Evolutionary conservation across 2,113 vertebrate genomes (phyloP).

Genomic region (Poicephalus gulielmi): DNA sequence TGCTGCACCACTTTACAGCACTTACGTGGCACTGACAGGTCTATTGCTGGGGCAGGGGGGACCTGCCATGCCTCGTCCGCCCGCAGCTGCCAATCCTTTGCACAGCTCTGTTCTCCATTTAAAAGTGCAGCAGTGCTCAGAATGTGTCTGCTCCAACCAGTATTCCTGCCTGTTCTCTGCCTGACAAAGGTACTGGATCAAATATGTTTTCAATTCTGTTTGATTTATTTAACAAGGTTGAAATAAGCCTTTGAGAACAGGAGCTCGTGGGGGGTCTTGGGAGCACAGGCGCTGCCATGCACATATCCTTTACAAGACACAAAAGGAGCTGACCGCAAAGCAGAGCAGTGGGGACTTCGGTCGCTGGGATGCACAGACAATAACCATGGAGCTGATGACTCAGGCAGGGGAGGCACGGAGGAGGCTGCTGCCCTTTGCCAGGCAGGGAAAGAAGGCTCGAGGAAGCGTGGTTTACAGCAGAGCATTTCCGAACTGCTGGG

Average conservation of each 20-base stretch:
- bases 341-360: background rate
- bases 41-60: background rate
- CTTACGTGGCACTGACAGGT: background rate
- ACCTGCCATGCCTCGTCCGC: background rate
- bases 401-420: background rate
- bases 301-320: background rate
- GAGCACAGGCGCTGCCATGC: background rate
- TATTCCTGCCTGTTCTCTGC: background rate
- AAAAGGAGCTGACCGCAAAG: background rate
- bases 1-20: background rate
- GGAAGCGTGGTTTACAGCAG: background rate
- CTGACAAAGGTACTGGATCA: background rate
- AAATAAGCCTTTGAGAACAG: background rate
- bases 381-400: background rate
- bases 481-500: fast-evolving
- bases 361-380: background rate
- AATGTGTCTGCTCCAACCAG: conserved; percentile 10
- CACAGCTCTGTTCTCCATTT: background rate
- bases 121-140: background rate
- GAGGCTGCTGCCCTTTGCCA: background rate
- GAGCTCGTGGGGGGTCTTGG: conserved; percentile 26
- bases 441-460: background rate
- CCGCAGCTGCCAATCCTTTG: background rate
- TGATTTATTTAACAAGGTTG: conserved; percentile 23
- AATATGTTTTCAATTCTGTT: background rate